A percentile compares a stretch with the other conserved stretches of the same genome.
Conservation (phyloP, 2,113 vertebrate species). For the Pelvicachromis taeniatus region DNA sequence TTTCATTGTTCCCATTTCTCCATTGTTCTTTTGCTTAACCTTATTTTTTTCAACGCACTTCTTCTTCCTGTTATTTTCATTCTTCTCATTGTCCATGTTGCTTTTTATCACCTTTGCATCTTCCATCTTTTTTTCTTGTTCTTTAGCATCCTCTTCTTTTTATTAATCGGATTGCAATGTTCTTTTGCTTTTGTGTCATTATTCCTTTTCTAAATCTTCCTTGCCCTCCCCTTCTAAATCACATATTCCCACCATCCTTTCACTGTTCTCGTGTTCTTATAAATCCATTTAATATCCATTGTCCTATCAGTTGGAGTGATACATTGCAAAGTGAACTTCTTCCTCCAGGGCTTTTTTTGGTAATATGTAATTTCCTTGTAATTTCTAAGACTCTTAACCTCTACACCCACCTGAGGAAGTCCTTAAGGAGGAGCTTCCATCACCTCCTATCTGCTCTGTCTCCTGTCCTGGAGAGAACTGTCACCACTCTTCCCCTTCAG, state of each 20-base stretch:
- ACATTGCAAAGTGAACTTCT: not conserved
- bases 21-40: not conserved
- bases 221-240: not conserved
- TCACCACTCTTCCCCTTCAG: slow-evolving; percentile 45
- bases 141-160: not conserved
- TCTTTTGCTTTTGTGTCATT: not conserved
- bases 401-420: slow-evolving; percentile 5
- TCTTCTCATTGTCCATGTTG: not conserved
- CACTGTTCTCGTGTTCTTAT: not conserved
- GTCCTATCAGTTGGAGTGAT: not conserved
- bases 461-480: slow-evolving; percentile 58
- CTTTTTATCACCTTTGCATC: not conserved
- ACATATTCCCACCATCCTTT: not conserved
- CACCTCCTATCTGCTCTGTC: slow-evolving; percentile 30
- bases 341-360: not conserved
- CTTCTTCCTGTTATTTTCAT: not conserved
- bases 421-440: slow-evolving; percentile 36
- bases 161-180: not conserved
- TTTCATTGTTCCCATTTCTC: not conserved
- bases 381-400: not conserved
- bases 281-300: not conserved
- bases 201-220: too few relatives aligned
- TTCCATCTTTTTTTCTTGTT: not conserved
- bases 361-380: not conserved
- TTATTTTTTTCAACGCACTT: fast-evolving